A percentile compares a stretch with the other conserved stretches of the same genome.
These are phyloP conservation scores for Dione vanillae DNA, from an alignment of 2,888 invertebrate species.

Conservation along the genomic window DNA sequence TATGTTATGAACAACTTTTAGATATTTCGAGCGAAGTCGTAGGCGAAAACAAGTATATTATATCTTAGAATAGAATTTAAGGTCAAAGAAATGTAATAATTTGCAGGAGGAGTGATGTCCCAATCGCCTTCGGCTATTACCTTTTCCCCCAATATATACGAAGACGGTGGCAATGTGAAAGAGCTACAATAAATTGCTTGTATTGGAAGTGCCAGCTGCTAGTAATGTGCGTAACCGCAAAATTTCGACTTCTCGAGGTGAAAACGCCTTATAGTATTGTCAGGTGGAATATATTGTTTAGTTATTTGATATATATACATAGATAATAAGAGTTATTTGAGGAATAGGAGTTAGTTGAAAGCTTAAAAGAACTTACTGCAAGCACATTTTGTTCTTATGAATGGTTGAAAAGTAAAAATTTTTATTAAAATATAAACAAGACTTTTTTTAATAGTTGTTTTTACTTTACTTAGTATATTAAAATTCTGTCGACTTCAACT, in stretches of 20 bases:
- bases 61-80: neutral
- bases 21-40: no score
- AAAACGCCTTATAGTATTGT: slow-evolving; percentile 10
- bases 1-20: no score
- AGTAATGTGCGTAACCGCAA: slow-evolving; percentile 30
- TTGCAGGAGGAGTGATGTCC: slow-evolving; percentile 16
- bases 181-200: slow-evolving; percentile 32
- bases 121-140: slow-evolving; percentile 13
- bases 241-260: slow-evolving; percentile 29
- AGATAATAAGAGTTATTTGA: no score
- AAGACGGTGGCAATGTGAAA: slow-evolving; percentile 6
- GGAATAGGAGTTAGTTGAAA: neutral
- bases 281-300: neutral
- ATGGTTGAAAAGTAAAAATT: slow-evolving; percentile 2
- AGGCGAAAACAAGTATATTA: no score
- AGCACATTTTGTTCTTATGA: slow-evolving; percentile 3
- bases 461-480: neutral
- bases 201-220: slow-evolving; percentile 33
- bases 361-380: neutral
- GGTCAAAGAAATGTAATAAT: slow-evolving; percentile 6
- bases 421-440: slow-evolving; percentile 4
- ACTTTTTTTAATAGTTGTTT: slow-evolving; percentile 1
- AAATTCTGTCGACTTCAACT: slow-evolving; percentile 1
- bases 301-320: no score
- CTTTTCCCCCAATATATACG: slow-evolving; percentile 25